A percentile compares a stretch with the other conserved stretches of the same genome.
Evolutionary conservation across 30 jellyfish, hydroid and myxozoan species (phyloP).

Genomic region (Rhopilema esculentum): DNA sequence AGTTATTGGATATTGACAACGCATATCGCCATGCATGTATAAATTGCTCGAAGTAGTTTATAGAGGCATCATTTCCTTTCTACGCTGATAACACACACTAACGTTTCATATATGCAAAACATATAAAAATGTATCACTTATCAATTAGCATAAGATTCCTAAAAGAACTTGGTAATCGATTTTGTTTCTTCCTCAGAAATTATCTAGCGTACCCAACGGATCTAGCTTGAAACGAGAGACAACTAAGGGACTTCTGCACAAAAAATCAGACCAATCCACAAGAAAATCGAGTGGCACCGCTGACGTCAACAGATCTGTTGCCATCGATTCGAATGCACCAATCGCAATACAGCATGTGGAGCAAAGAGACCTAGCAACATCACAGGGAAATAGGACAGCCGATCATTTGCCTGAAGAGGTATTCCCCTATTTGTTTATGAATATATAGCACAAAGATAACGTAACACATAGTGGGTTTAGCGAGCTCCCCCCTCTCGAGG

Average conservation of each 20-base stretch:
- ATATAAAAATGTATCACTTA: too few relatives aligned
- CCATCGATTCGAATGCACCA: conserved; percentile 47
- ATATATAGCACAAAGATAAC: neutral
- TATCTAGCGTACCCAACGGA: conserved; percentile 46
- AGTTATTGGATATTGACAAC: too few relatives aligned
- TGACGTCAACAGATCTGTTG: conserved; percentile 41
- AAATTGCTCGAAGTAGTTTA: too few relatives aligned
- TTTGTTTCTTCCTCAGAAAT: conserved; percentile 24
- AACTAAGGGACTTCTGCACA: conserved; percentile 30
- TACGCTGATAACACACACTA: too few relatives aligned
- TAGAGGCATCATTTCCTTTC: too few relatives aligned
- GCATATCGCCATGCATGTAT: too few relatives aligned
- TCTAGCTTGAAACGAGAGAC: conserved; percentile 48
- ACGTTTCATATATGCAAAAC: neutral
- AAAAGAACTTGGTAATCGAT: neutral
- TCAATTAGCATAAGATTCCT: neutral
- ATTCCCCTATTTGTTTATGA: neutral
- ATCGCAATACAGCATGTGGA: neutral
- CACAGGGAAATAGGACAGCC: conserved; percentile 21
- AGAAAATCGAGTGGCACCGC: neutral
- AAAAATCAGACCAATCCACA: conserved; percentile 6
- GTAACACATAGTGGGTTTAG: too few relatives aligned
- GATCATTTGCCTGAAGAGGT: conserved; percentile 47
- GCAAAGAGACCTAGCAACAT: conserved; percentile 12
- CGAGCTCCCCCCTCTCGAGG: too few relatives aligned